These are phyloP conservation scores for Hafferia zeledoni DNA, from an alignment of 2,797 vertebrate genomes.

Conservation along the genomic window DNA sequence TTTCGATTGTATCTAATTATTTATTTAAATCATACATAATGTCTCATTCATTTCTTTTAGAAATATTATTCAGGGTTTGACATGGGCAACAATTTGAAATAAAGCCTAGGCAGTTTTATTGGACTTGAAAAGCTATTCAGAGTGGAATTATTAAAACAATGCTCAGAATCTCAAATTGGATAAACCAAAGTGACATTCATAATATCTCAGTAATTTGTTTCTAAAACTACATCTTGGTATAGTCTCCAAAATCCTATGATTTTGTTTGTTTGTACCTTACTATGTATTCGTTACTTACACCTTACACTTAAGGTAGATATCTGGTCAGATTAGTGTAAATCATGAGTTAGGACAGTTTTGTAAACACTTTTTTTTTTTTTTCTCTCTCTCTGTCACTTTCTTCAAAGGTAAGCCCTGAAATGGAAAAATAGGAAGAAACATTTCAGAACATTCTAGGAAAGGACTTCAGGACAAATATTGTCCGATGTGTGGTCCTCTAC, in stretches of 20 bases:
- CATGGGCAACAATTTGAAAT: slow-evolving; percentile 6
- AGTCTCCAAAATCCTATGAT: background rate
- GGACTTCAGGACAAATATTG: background rate
- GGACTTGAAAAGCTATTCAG: slow-evolving; percentile 9
- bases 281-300: background rate
- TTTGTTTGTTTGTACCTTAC: background rate
- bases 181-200: slow-evolving; percentile 16
- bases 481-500: background rate
- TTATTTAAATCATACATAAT: background rate
- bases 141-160: slow-evolving; percentile 36
- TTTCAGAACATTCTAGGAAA: background rate
- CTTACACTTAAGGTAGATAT: background rate
- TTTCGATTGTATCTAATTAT: background rate
- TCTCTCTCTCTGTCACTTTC: background rate
- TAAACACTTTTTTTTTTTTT: background rate
- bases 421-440: background rate
- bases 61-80: background rate
- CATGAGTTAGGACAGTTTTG: background rate
- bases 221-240: background rate
- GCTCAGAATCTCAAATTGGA: background rate
- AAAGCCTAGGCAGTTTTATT: slow-evolving; percentile 34
- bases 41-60: background rate
- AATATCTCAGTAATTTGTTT: slow-evolving; percentile 1
- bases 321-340: background rate
- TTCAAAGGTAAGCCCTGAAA: background rate